phyloP scores from a whole-genome alignment of 2,113 vertebrate genomes.

The Mus musculus region DNA sequence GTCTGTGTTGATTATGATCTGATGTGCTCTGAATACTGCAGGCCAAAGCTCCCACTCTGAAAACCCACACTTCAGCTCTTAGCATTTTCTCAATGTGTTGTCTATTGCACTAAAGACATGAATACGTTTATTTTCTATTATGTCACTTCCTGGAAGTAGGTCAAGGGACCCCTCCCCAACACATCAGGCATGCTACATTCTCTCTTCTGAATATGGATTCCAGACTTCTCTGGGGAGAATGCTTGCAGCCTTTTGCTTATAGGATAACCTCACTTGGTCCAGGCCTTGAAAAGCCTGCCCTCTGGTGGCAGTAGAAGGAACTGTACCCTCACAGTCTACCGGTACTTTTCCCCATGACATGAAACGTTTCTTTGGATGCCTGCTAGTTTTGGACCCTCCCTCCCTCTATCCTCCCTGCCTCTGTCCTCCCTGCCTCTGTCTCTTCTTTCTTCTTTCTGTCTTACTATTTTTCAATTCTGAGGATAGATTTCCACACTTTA shows the following conservation, averaged over 20 bases:
- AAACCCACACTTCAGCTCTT: neutral
- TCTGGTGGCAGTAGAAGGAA: neutral
- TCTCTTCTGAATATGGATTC: neutral
- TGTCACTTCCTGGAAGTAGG: neutral
- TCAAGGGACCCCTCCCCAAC: neutral
- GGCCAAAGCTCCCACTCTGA: neutral
- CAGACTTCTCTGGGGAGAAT: neutral
- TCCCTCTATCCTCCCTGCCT: rapidly evolving
- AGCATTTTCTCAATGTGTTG: neutral
- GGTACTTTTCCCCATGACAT: rapidly evolving
- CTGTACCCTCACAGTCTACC: rapidly evolving
- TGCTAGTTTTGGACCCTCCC: neutral
- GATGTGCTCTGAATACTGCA: neutral
- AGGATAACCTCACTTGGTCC: neutral
- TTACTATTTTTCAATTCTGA: neutral
- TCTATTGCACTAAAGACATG: neutral
- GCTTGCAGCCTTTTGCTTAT: neutral
- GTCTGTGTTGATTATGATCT: neutral
- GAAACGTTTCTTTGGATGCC: neutral
- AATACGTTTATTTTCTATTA: neutral
- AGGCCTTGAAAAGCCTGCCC: neutral
- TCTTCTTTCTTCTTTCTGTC: too few species aligned
- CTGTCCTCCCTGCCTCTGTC: too few species aligned
- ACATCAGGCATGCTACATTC: neutral
- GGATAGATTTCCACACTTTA: neutral